Conservation (phyloP, 2,113 vertebrate genomes). For the Parus major region DNA sequence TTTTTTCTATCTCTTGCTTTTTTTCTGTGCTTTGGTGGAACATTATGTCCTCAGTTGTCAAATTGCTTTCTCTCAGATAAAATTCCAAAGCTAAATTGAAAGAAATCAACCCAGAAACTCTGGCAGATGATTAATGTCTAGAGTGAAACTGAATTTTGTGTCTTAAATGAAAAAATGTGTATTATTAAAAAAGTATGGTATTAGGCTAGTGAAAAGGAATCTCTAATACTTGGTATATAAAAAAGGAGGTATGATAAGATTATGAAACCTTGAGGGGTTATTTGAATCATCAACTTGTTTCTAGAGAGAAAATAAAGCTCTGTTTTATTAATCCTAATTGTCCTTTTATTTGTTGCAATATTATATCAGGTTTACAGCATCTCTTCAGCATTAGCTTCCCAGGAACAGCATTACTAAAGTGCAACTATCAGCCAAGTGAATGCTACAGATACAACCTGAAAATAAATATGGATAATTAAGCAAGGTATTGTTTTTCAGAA, state of each 20-base stretch:
- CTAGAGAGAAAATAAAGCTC: neutral
- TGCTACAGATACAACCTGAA: neutral
- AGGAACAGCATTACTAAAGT: neutral
- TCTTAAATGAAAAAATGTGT: neutral
- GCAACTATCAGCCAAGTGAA: neutral
- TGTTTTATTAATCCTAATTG: neutral
- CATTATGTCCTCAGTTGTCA: conserved; percentile 48
- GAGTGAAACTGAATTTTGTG: neutral
- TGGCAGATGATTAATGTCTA: conserved; percentile 31
- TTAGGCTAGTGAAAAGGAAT: neutral
- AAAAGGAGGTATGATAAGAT: neutral
- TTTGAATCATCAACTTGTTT: neutral
- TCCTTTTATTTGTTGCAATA: conserved; percentile 19
- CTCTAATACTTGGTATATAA: neutral
- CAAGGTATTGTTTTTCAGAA: neutral
- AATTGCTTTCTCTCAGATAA: conserved; percentile 41
- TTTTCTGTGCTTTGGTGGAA: conserved; percentile 21
- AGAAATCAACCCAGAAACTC: conserved; percentile 46
- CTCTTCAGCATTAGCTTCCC: conserved; percentile 19
- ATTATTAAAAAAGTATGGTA: neutral
- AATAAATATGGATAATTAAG: neutral
- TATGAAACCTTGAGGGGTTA: neutral
- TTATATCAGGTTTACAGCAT: neutral
- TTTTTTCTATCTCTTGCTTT: neutral
- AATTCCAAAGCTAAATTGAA: conserved; percentile 43